Conservation (phyloP, 1,140 invertebrate genomes). For the Asbolus verrucosus region DNA sequence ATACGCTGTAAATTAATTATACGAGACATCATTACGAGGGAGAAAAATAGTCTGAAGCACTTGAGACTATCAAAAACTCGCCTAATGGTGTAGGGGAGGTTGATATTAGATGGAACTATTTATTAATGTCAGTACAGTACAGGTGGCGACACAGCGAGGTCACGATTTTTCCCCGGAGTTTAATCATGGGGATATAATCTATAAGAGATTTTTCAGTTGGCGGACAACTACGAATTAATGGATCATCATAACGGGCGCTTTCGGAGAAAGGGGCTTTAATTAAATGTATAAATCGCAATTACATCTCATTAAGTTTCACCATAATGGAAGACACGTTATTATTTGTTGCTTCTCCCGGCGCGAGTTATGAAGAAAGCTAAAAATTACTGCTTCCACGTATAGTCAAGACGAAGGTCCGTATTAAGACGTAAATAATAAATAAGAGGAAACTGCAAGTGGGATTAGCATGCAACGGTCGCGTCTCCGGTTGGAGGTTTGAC, state of each 20-base stretch:
- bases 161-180: not conserved
- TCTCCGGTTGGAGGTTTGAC: conserved; percentile 39
- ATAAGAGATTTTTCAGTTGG: conserved; percentile 1
- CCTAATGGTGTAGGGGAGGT: conserved; percentile 14
- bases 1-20: conserved; percentile 28
- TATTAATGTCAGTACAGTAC: conserved; percentile 11
- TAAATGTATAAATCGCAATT: conserved; percentile 24
- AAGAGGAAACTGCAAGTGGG: conserved; percentile 8
- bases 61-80: conserved; percentile 28
- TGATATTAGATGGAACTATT: conserved; percentile 24
- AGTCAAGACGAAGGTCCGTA: conserved; percentile 2
- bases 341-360: conserved; percentile 1
- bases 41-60: conserved; percentile 33
- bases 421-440: conserved; percentile 23
- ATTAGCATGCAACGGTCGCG: conserved; percentile 40
- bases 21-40: conserved; percentile 26
- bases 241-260: not conserved
- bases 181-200: not conserved
- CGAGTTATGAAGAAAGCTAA: conserved; percentile 9
- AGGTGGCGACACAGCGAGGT: conserved; percentile 9
- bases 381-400: conserved; percentile 1
- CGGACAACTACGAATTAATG: conserved; percentile 1
- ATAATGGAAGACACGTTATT: conserved; percentile 14
- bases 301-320: conserved; percentile 17
- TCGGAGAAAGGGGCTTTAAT: conserved; percentile 11